Percentiles rank a stretch among this genome's conserved stretches.
These are phyloP conservation scores for Oligia latruncula DNA, from an alignment of 2,888 invertebrate genomes.

Conservation along the genomic window DNA sequence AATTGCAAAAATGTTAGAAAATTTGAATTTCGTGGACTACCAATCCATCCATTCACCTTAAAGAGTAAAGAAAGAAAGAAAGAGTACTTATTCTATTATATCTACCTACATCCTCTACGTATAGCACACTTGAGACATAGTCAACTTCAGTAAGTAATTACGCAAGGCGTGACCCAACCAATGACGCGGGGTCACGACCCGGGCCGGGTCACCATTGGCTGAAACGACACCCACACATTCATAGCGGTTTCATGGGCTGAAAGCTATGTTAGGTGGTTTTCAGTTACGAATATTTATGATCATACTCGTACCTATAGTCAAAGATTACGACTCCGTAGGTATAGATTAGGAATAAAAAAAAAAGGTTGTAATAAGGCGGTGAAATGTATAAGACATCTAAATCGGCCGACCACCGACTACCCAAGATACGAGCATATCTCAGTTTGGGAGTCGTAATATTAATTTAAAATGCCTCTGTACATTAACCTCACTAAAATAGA, in stretches of 20 bases:
- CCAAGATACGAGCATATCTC: no score
- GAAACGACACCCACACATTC: slow-evolving; percentile 39
- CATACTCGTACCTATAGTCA: background rate
- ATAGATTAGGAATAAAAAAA: no score
- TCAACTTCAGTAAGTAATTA: slow-evolving; percentile 73
- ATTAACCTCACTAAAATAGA: no score
- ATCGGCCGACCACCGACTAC: no score
- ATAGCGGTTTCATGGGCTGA: slow-evolving; percentile 30
- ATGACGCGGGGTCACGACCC: slow-evolving; percentile 86
- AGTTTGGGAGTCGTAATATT: no score
- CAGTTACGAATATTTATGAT: slow-evolving; percentile 20
- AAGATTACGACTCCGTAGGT: background rate
- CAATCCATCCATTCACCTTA: no score
- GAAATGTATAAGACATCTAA: no score
- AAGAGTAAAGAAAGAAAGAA: background rate
- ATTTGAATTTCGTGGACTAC: no score
- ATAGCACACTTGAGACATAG: background rate
- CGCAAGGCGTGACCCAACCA: slow-evolving; percentile 81
- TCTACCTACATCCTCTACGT: background rate
- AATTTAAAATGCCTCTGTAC: no score
- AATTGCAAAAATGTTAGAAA: no score
- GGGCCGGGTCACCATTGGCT: slow-evolving; percentile 75
- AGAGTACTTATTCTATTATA: background rate
- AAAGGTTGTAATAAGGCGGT: no score
- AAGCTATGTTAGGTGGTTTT: slow-evolving; percentile 27